Base-by-base conservation (phyloP, 2,113 vertebrate genomes). In the Dicrurus megarhynchus region DNA sequence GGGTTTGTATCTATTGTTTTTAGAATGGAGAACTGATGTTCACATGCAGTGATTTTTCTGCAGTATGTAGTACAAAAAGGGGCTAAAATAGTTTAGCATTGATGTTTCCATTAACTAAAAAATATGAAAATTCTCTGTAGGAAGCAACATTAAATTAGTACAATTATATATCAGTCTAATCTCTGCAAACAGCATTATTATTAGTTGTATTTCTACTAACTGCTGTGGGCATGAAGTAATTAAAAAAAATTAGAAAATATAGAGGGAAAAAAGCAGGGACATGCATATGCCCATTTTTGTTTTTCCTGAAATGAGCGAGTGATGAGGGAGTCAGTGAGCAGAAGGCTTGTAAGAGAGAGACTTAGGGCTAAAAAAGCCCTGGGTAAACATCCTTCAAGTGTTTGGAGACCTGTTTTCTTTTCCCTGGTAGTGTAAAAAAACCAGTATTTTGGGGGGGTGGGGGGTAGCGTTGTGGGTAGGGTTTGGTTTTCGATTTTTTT, bases 391-490 rank as follows among this genome's bases (percentile, higher is more conserved):
- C 13, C 16, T 68, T 60, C 15, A 57, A 3, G 32, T 76, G 35
- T 41, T 12, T 85, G 71, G 32, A 84, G 16, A 68, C 9, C 11
- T 75, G 7, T 39, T 84, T 87, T 78, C 26, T 78, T 78, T 46
- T 23, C 5, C 14, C 17, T 37, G 28, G 10, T 68, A 26, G 5
- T 50, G 2, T 27, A 49, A n/a, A 64, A 82, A 5, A 17, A 71
- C 26, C 20, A 18, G 2, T 14, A 1, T 8, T 53, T 78, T n/a
- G n/a, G n/a, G n/a, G n/a, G n/a, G n/a, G n/a, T n/a, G n/a, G n/a
- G n/a, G n/a, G n/a, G n/a, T n/a, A n/a, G n/a, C n/a, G n/a, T 2
- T 6, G 2, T 8, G 23, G 7, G 10, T 49, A 49, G 20, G 2
- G 3, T 19, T 46, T 47, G 16, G 22, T 12, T 47, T 67, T 39